A percentile compares a stretch with the other conserved stretches of the same genome.
Conservation (phyloP, 2,797 vertebrate genomes). For the Serranus cabrilla region DNA sequence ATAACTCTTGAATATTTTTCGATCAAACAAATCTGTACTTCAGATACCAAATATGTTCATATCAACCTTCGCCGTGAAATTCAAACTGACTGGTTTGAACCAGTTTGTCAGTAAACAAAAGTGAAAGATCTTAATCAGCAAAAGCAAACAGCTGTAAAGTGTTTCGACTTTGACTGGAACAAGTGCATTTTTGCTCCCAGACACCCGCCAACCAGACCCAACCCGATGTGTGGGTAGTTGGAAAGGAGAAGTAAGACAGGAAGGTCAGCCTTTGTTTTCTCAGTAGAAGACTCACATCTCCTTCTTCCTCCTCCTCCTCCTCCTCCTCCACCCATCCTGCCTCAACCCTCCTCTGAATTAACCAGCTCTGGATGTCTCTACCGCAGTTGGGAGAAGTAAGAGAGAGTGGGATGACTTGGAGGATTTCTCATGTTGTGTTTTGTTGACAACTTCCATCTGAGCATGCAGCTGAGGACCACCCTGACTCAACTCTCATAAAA, state of each 20-base stretch:
- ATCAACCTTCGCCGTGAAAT: not conserved
- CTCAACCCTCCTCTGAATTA: not conserved
- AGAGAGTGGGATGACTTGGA: slow-evolving; percentile 33
- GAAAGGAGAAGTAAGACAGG: not conserved
- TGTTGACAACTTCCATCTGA: slow-evolving; percentile 70
- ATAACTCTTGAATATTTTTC: slow-evolving; percentile 35
- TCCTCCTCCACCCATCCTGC: not conserved
- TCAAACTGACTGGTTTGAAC: not conserved
- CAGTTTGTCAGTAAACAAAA: not conserved
- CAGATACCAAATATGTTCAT: slow-evolving; percentile 23
- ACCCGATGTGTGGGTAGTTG: not conserved
- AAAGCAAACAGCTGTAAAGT: slow-evolving; percentile 43
- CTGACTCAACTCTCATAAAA: slow-evolving; percentile 59
- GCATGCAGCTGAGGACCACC: slow-evolving; percentile 72
- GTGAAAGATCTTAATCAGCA: slow-evolving; percentile 18
- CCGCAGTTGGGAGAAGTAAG: slow-evolving; percentile 41
- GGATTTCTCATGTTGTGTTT: slow-evolving; percentile 60
- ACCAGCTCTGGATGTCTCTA: slow-evolving; percentile 3
- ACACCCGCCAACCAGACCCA: not conserved
- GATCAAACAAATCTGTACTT: slow-evolving; percentile 15
- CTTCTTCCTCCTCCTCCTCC: slow-evolving; percentile 12
- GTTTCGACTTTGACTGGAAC: slow-evolving; percentile 26
- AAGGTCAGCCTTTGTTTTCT: slow-evolving; percentile 56
- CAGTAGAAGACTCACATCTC: slow-evolving; percentile 17
- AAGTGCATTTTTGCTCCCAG: slow-evolving; percentile 30